phyloP scores from a whole-genome alignment of 1,140 invertebrate species.

The Solen grandis region DNA sequence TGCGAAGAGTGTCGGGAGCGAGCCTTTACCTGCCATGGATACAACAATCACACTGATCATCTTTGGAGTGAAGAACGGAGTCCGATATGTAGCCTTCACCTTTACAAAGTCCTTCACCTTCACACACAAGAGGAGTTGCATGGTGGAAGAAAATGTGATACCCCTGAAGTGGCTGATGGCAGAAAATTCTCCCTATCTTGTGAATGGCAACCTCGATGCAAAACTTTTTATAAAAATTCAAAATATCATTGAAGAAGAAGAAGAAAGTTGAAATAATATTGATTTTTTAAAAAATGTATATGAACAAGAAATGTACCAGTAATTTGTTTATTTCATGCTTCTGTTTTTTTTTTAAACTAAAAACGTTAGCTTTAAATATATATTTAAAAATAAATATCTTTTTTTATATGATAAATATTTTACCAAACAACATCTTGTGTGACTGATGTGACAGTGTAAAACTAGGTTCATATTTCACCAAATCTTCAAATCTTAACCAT shows the following conservation, averaged over 20 bases:
- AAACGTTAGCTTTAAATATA: not conserved
- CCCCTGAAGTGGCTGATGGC: constrained; percentile 65
- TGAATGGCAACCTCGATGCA: constrained; percentile 69
- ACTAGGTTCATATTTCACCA: too few relatives aligned
- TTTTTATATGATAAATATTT: not conserved
- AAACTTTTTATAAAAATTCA: constrained; percentile 74
- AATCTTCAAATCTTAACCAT: too few relatives aligned
- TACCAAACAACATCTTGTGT: not conserved
- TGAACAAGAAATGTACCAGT: not conserved
- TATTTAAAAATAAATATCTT: not conserved
- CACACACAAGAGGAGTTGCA: constrained; percentile 50
- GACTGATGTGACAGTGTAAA: not conserved
- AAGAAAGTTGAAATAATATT: not conserved
- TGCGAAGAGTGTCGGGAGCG: constrained; percentile 50
- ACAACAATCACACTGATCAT: constrained; percentile 69
- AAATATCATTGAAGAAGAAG: constrained; percentile 53
- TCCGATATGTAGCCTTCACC: constrained; percentile 70
- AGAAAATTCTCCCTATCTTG: constrained; percentile 70
- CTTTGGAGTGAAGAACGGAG: constrained; percentile 68
- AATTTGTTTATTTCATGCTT: not conserved
- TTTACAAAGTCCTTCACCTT: constrained; percentile 62
- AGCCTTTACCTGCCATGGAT: constrained; percentile 53
- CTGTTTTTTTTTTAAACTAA: not conserved
- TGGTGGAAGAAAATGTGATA: constrained; percentile 69
- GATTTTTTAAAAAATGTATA: not conserved